Conservation (phyloP, 2,888 invertebrate genomes). For the Timema podura region DNA sequence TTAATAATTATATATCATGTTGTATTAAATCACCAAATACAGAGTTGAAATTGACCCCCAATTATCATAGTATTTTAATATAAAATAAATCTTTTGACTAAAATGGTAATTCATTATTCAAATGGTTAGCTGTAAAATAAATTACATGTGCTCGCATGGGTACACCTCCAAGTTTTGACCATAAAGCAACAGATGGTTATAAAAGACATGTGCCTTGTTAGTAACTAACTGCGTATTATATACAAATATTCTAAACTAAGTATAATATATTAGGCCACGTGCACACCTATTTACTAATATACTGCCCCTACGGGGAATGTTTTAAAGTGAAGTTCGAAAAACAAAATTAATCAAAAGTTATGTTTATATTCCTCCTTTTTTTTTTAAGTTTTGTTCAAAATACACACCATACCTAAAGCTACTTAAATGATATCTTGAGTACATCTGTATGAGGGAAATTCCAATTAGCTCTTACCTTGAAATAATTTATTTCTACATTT, state of each 20-base stretch:
- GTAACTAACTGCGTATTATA: constrained; percentile 5
- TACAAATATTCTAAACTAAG: constrained; percentile 16
- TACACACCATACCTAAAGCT: neutral
- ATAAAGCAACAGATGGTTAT: constrained; percentile 11
- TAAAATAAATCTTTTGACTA: too few species aligned
- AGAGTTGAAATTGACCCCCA: neutral
- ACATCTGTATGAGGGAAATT: too few species aligned
- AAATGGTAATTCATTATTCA: too few species aligned
- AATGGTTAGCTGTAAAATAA: too few species aligned
- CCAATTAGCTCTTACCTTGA: too few species aligned
- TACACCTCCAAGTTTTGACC: neutral
- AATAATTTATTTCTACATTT: too few species aligned
- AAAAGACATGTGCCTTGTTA: neutral
- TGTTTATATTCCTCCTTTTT: too few species aligned
- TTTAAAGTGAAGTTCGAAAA: constrained; percentile 1
- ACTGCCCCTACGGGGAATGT: constrained; percentile 5
- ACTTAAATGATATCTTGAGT: neutral
- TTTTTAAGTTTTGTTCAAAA: too few species aligned
- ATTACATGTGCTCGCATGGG: too few species aligned
- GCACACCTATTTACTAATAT: constrained; percentile 12
- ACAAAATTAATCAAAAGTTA: neutral
- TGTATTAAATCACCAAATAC: neutral
- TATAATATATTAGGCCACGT: constrained; percentile 15
- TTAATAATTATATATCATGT: neutral
- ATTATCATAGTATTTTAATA: too few species aligned